Percentiles rank a stretch among this genome's conserved stretches.
phyloP scores from a whole-genome alignment of 2,888 invertebrate species.

The Polylopha cassiicola region DNA sequence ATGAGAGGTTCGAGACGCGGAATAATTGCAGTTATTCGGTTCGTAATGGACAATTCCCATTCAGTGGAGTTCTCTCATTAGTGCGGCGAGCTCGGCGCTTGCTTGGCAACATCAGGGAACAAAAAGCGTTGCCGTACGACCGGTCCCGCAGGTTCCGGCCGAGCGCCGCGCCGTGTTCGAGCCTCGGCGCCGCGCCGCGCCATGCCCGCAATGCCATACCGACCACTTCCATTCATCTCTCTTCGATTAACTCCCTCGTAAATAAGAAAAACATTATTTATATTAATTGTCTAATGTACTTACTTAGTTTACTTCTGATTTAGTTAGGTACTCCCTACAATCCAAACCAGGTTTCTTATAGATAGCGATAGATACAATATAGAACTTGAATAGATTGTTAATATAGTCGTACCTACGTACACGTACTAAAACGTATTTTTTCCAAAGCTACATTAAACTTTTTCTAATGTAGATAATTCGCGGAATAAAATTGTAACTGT shows the following conservation, averaged over 20 bases:
- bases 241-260: conserved; percentile 9
- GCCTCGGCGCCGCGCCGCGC: conserved; percentile 26
- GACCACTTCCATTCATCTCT: conserved; percentile 41
- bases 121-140: conserved; percentile 52
- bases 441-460: too few species aligned
- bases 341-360: too few species aligned
- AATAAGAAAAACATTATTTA: conserved; percentile 8
- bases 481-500: too few species aligned
- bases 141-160: conserved; percentile 58
- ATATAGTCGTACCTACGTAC: too few species aligned
- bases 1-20: conserved; percentile 9
- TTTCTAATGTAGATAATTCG: too few species aligned
- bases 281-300: conserved; percentile 18
- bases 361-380: too few species aligned
- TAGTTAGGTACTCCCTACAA: too few species aligned
- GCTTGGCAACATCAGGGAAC: conserved; percentile 33
- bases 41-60: conserved; percentile 35
- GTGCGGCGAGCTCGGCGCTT: conserved; percentile 26
- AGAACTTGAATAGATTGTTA: too few species aligned
- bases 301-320: conserved; percentile 8
- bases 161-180: conserved; percentile 24
- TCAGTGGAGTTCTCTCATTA: conserved; percentile 35
- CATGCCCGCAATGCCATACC: conserved; percentile 32
- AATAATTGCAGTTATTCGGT: conserved; percentile 25
- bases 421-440: too few species aligned